Base-by-base conservation (phyloP, 2,888 invertebrate genomes). In the Temnothorax ravouxi region DNA sequence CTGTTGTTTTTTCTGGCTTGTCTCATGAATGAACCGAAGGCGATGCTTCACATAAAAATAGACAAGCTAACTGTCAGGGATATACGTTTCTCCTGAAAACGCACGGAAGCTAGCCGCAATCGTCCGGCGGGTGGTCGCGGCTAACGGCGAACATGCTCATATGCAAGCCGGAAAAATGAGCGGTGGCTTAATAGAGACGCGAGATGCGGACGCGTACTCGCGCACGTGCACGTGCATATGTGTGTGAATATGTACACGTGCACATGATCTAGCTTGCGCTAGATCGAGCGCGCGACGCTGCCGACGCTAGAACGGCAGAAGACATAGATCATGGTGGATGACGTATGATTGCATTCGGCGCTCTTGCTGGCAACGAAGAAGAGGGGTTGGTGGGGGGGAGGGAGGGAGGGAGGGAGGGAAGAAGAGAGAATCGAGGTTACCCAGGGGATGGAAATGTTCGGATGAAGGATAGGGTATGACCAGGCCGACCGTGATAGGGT, bases 311-410 rank as follows among this genome's bases (percentile, higher is more conserved):
- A 94, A 94, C 93, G 93, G 93, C 94, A 92, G 95, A 95, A 95
- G 95, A 92, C 95, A 95, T 95, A 96, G 94, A 94, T 93, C 94
- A 95, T 93, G 93, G 93, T 91, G 93, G 92, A 93, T 93, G 94
- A 94, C 93, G 93, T 93, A 93, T 92, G 94, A 93, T 93, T 93
- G 94, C 92, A 94, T 93, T 93, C 90, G 92, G 90, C 86, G 91
- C 56, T 72, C 88, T 90, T 86, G 84, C 72, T 8, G 87, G 87
- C 75, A 82, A 84, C 21, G 83, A 69, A 38, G 72, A 69, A 87
- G 86, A 87, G 83, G 86, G 86, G 4, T 34, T 1, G 3, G 29
- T 29, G 29, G 3, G 13, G 34, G 86, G 86, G 8, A 34, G 5
- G 86, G 86, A 1, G 44, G 5, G 13, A 21, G 9, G 29, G 34